Evolutionary conservation across 1,140 invertebrate species (phyloP), one percentile per base, ranked within the genome.

Genomic region (Leptestheria dahalacensis): DNA sequence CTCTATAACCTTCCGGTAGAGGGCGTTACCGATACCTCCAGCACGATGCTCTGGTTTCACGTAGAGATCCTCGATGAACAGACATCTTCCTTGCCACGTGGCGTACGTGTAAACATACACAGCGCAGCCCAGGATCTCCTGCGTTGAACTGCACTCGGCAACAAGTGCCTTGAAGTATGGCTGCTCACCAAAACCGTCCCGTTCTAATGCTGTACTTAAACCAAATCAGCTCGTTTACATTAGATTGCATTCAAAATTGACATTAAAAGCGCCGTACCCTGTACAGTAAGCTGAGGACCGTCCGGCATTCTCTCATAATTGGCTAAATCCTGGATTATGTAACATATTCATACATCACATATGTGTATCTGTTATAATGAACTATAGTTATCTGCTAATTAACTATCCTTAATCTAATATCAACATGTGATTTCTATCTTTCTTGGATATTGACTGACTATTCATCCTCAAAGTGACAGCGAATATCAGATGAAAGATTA

Each of bases 51-150:
- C 67, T 0, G 78, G 73, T 29, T 79, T 76, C 0, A 93, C 82
- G 70, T 86, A 91, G 24, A 95, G 65, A 70, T 95, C 90, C 73
- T 94, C 88, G 24, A 91, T 70, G 71, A 83, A 82, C 62, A 90
- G 76, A 1, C 77, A 73, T 66, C 78, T 80, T 18, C 88, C 86
- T 64, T 79, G 66, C 83, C 61, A 62, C 0, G 86, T 86, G 1
- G 85, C 87, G 70, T 89, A 92, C 2, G 76, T 78, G 29, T 78
- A 79, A 68, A 82, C 90, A 69, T 82, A 90, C 10, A 91, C 64
- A 0, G 82, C 76, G 74, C 85, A 91, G 1, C 86, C 88, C 12
- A 66, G 53, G 48, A 85, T 73, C n/a, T 24, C 57, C 41, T 52
- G 20, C 2, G 25, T 61, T 59, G 66, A 64, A 29, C 68, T 55